Base-by-base conservation (phyloP, 2,797 vertebrate genomes). In the Gymnoscopelus microlampas region DNA sequence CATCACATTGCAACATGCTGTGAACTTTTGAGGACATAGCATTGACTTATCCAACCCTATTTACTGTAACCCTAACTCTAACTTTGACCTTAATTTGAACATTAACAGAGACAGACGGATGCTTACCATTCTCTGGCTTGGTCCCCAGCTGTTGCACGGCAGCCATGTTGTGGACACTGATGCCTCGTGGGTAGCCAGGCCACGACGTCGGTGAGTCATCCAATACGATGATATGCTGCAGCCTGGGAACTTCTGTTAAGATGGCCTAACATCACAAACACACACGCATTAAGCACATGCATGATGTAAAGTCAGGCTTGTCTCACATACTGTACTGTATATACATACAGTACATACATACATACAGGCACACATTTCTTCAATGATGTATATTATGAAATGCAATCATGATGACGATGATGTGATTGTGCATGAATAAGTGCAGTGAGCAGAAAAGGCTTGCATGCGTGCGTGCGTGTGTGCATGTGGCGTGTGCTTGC, bases 91-190 rank as follows among this genome's bases (percentile, higher is more conserved):
- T 44, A 44, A 10, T 44, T 19, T 23, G 48, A 5, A 39, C 26
- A 48, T 50, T 49, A 12, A 66, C 49, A 71, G 2, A 69, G 2
- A 51, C n/a, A 32, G 1, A n/a, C 66, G 56, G 9, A 50, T 32
- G n/a, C 91, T 24, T 90, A 99, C 97, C 91, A 14, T 81, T 71
- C 39, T 92, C 92, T 7, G 91, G 88, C 84, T 86, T 93, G 51
- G 88, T 91, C 19, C 97, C 97, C 81, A 98, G 92, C n/a, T 92
- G 94, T 89, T 96, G 94, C 62, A 99, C 95, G 0, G 94, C 92
- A 0, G 91, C 87, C 97, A 99, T 97, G 0, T 94, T 98, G 88
- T 97, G 95, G 59, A 98, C 90, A 3, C 88, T 95, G 87, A 98
- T 92, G 14, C 95, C 94, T 70, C 92, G 92, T 26, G 96, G 95